Conservation (phyloP, 2,113 vertebrate genomes). For the Tachycineta bicolor region DNA sequence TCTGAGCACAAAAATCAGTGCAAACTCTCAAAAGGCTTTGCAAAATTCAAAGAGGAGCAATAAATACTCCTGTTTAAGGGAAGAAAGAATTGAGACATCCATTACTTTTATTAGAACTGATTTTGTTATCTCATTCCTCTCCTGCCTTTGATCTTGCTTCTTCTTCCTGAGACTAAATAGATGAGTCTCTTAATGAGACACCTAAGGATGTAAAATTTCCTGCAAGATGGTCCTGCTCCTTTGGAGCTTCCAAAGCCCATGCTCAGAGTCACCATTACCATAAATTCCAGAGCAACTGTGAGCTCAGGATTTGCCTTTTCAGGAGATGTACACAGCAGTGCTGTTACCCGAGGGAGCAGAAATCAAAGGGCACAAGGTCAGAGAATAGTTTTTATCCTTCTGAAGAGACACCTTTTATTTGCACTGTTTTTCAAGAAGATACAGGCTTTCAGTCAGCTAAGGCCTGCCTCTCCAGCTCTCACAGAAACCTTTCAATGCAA, state of each 20-base stretch:
- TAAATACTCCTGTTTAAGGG: not conserved
- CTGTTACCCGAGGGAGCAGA: not conserved
- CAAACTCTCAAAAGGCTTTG: not conserved
- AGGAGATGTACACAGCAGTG: not conserved
- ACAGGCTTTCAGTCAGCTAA: not conserved
- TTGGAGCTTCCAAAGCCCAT: not conserved
- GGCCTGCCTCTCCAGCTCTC: not conserved
- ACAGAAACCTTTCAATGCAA: not conserved
- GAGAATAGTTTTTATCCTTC: not conserved
- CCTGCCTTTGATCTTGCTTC: not conserved
- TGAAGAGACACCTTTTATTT: not conserved
- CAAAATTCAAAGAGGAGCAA: slow-evolving; percentile 6
- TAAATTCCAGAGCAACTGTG: not conserved
- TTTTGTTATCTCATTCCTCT: not conserved
- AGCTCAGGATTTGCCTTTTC: not conserved
- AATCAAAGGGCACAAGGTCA: not conserved
- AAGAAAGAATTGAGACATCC: not conserved
- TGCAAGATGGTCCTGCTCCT: not conserved
- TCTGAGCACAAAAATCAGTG: slow-evolving; percentile 2
- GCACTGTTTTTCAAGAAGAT: not conserved
- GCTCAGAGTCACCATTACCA: not conserved
- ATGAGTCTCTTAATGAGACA: slow-evolving; percentile 1
- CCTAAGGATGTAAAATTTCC: not conserved
- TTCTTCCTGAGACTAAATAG: not conserved
- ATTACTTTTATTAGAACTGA: slow-evolving; percentile 13